Evolutionary conservation across 2,797 vertebrate species (phyloP), one percentile per base, ranked within the genome.

Genomic region (Neoniphon sammara): DNA sequence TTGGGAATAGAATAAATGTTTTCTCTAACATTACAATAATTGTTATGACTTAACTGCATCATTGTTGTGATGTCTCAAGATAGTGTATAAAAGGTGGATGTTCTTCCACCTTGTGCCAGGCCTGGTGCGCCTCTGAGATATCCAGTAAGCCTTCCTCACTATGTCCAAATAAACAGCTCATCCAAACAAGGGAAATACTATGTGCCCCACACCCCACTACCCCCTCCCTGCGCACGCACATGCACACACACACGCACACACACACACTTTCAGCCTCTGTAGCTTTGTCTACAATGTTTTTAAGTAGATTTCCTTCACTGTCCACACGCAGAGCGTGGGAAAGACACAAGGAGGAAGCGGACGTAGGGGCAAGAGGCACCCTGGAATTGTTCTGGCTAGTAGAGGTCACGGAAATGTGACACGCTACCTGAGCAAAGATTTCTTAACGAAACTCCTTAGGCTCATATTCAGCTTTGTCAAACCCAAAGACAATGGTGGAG

Each of bases 261-360:
- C 65, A 63, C 47, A 69, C 73, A 77, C 78, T 76, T 79, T 85
- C 73, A 82, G 88, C 85, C 76, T 50, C 63, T 80, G 67, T 85
- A 74, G 86, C 91, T 90, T 94, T 92, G 92, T 92, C 92, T 87
- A 53, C 67, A 67, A 79, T 92, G 89, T 93, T 94, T 94, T 92
- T 84, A 82, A 89, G 90, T 92, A 92, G 91, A 90, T 93, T 95
- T 95, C 94, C 94, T 93, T 93, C 90, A 89, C 89, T 93, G 92
- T 95, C 93, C 89, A 86, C 83, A 83, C 86, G 85, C 88, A 77
- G 86, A 92, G 91, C 94, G 94, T 96, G 95, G 94, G 95, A 95
- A 95, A 94, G 93, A 94, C 91, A 91, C 90, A 85, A 85, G 87
- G 87, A 94, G 95, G 95, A 95, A 95, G 89, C 92, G 92, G 92